A percentile compares a stretch with the other conserved stretches of the same genome.
phyloP scores from a whole-genome alignment of 2,888 invertebrate genomes.

The Monoplex corrugatus region DNA sequence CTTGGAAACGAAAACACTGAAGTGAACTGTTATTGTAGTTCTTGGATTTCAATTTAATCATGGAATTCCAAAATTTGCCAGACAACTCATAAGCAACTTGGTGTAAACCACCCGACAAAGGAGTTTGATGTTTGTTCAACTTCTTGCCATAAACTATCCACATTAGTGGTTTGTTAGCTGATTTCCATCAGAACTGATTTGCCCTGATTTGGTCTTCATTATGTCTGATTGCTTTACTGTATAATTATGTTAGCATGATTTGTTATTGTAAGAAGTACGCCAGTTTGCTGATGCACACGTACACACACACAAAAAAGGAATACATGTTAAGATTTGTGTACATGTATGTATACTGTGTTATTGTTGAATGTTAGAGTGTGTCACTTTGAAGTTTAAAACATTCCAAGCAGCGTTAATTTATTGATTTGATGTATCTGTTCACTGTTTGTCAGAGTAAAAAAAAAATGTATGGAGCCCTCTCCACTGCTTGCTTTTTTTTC shows the following conservation, averaged over 20 bases:
- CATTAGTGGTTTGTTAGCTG: not conserved
- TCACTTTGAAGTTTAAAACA: slow-evolving; percentile 2
- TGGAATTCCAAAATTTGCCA: too few relatives aligned
- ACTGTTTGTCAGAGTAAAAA: not conserved
- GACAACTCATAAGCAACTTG: too few relatives aligned
- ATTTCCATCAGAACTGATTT: not conserved
- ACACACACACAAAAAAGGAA: too few relatives aligned
- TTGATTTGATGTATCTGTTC: slow-evolving; percentile 27
- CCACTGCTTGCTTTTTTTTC: not conserved
- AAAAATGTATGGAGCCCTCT: not conserved
- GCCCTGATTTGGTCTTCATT: not conserved
- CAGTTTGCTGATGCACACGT: not conserved
- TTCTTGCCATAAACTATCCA: too few relatives aligned
- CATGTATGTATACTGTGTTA: not conserved
- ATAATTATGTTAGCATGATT: not conserved
- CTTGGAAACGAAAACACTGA: too few relatives aligned
- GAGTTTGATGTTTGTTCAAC: too few relatives aligned
- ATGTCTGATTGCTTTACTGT: not conserved
- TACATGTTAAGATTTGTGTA: slow-evolving; percentile 3
- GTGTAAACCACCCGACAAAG: too few relatives aligned
- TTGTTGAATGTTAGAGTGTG: not conserved
- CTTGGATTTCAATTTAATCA: too few relatives aligned
- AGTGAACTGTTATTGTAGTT: too few relatives aligned
- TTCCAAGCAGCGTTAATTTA: slow-evolving; percentile 29
- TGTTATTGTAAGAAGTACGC: not conserved